A percentile compares a stretch with the other conserved stretches of the same genome.
Conservation (phyloP, 2,888 invertebrate genomes). For the Agrochola lota region DNA sequence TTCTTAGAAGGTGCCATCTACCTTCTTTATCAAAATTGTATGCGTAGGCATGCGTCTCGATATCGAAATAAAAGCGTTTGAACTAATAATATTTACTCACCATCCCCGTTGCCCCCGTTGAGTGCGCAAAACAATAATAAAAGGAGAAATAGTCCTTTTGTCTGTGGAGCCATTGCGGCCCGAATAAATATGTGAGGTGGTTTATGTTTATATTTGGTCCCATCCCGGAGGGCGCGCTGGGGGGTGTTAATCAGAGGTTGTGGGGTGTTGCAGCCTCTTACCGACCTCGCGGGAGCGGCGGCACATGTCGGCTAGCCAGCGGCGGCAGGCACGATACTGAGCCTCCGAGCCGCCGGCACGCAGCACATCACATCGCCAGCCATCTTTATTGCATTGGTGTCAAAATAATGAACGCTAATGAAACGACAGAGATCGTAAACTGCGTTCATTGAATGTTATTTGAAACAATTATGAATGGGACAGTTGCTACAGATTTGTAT, state of each 20-base stretch:
- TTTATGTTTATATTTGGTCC: constrained; percentile 82
- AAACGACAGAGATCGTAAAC: constrained; percentile 73
- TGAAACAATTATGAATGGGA: constrained; percentile 9
- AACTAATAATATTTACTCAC: constrained; percentile 83
- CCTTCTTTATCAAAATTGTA: constrained; percentile 64
- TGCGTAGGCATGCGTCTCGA: constrained; percentile 76
- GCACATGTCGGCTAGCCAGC: constrained; percentile 76
- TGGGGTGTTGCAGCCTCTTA: constrained; percentile 63
- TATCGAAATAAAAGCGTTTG: constrained; percentile 71
- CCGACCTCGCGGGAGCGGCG: constrained; percentile 72
- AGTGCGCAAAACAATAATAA: constrained; percentile 84
- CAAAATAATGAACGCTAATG: constrained; percentile 85
- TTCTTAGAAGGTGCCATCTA: constrained; percentile 17
- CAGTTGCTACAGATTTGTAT: constrained; percentile 4
- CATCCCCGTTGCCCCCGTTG: constrained; percentile 78
- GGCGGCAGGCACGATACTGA: constrained; percentile 75
- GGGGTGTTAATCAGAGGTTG: constrained; percentile 63
- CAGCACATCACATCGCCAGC: constrained; percentile 76
- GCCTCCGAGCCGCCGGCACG: constrained; percentile 59
- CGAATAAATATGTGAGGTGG: constrained; percentile 79
- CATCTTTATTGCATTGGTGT: constrained; percentile 84
- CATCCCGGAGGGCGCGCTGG: constrained; percentile 81
- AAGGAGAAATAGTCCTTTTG: constrained; percentile 79
- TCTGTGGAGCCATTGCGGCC: constrained; percentile 86
- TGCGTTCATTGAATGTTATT: constrained; percentile 20